Base-by-base conservation (phyloP, 2,113 vertebrate genomes). In the Myrmecobius fasciatus region DNA sequence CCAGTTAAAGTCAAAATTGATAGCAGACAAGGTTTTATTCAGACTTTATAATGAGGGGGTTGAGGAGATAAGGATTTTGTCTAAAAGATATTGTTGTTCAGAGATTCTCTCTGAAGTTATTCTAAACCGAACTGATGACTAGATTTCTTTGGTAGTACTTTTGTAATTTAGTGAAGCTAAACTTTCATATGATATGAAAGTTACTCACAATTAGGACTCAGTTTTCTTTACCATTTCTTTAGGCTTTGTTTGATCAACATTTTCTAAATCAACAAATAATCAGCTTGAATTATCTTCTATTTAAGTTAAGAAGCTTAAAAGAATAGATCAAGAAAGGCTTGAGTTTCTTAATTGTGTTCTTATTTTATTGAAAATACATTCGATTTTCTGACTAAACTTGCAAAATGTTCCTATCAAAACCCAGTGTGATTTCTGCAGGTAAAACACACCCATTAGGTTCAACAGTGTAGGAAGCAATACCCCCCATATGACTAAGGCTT, bases 291-390 rank as follows among this genome's bases (percentile, higher is more conserved):
- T 17, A 48, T 92, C 43, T 93, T 91, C 60, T 52, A 36, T 48
- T 97, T 67, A 95, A 49, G 91, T 89, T 43, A 97, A 14, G 96
- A 96, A 97, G 95, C 90, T 96, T 94, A 92, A 91, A 96, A 97
- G 75, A 89, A 95, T 83, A 94, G 94, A 89, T 47, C 92, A 24
- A 96, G 94, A 96, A 96, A 94, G 17, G 67, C 67, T 24, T 93
- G 46, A 67, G 28, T 92, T 97, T 53, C 83, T 94, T 96, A 53
- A 96, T 96, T 4, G 91, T 96, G 97, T 97, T 24, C 36, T 43
- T 95, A 96, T 83, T 48, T 96, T 95, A 90, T 46, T 93, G 46
- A 53, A 53, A 94, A 97, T 97, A 91, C 91, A 95, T 0, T 36
- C 25, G 60, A 51, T 93, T 96, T 0, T 1, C 90, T 92, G 92